phyloP scores from a whole-genome alignment of 2,888 invertebrate genomes.

The Antheraea yamamai region DNA sequence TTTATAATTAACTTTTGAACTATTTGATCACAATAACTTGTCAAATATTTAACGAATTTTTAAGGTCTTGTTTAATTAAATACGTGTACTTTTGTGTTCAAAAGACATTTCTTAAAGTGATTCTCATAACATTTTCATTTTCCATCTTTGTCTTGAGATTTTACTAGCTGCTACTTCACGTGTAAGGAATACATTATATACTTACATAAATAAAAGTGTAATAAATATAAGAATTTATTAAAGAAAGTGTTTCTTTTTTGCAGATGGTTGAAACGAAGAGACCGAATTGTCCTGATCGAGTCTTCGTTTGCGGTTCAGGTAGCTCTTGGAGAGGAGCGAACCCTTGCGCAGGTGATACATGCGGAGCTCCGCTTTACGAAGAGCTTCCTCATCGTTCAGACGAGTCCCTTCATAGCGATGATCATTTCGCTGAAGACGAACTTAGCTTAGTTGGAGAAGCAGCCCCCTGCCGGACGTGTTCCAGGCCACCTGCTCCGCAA shows the following conservation, averaged over 20 bases:
- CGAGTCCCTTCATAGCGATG: conserved; percentile 86
- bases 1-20: conserved; percentile 43
- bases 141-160: not conserved
- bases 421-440: conserved; percentile 93
- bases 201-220: too few species aligned
- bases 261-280: conserved; percentile 90
- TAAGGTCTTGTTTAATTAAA: not conserved
- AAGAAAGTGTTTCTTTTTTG: conserved; percentile 43
- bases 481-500: conserved; percentile 75
- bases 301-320: conserved; percentile 85
- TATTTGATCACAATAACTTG: conserved; percentile 24
- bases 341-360: conserved; percentile 67
- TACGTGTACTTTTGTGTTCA: not conserved
- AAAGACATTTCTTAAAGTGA: not conserved
- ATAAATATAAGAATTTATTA: not conserved
- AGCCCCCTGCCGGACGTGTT: conserved; percentile 74
- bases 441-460: conserved; percentile 81
- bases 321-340: conserved; percentile 82
- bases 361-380: conserved; percentile 90
- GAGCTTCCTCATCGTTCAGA: conserved; percentile 86
- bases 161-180: not conserved
- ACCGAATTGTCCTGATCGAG: conserved; percentile 80
- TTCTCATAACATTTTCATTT: not conserved
- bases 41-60: conserved; percentile 20
- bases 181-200: not conserved